Conservation (phyloP, 2,888 invertebrate species). For the Ischnura elegans region DNA sequence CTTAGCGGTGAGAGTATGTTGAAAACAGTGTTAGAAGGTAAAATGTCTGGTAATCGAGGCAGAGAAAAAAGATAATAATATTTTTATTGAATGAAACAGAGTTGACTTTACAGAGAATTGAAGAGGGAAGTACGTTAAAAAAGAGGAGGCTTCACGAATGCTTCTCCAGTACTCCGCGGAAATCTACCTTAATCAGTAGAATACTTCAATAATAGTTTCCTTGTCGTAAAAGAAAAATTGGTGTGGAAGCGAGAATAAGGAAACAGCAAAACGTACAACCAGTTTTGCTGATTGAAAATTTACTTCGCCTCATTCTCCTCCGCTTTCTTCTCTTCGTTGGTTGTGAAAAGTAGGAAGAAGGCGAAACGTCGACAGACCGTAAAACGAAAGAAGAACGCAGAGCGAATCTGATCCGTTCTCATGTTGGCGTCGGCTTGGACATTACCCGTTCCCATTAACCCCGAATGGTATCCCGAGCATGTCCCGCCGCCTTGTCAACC, state of each 20-base stretch:
- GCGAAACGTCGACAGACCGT: not conserved
- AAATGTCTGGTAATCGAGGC: too few relatives aligned
- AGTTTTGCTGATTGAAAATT: not conserved
- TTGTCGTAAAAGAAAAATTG: too few relatives aligned
- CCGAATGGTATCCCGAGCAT: conserved; percentile 18
- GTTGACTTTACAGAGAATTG: too few relatives aligned
- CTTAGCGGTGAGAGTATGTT: too few relatives aligned
- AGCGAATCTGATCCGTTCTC: conserved; percentile 17
- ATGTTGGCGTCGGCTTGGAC: not conserved
- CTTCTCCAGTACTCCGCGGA: too few relatives aligned
- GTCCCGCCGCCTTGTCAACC: not conserved
- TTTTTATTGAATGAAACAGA: too few relatives aligned
- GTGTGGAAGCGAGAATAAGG: not conserved
- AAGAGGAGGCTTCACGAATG: too few relatives aligned
- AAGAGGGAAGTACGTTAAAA: too few relatives aligned
- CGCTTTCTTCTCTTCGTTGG: not conserved
- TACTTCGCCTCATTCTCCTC: not conserved
- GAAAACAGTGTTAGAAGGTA: too few relatives aligned
- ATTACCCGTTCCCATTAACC: conserved; percentile 14
- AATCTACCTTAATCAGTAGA: too few relatives aligned
- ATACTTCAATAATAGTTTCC: too few relatives aligned
- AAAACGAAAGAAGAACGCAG: not conserved
- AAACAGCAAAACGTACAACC: not conserved
- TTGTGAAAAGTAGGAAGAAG: not conserved
- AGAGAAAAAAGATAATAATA: too few relatives aligned